phyloP scores from a whole-genome alignment of 2,113 vertebrate species.

The Rutilus rutilus region DNA sequence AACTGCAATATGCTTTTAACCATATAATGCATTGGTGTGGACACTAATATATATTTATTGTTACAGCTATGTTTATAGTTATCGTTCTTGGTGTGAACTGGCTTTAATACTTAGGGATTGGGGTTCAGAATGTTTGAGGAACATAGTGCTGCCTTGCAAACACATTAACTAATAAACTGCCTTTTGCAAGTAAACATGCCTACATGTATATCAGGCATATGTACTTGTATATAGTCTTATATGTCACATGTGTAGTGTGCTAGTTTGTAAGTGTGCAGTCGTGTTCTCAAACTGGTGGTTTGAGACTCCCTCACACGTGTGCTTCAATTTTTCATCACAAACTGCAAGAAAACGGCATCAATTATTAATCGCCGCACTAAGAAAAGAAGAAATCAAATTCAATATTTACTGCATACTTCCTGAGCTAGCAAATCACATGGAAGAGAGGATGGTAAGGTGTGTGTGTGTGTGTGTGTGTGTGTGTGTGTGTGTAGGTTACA shows the following conservation, averaged over 20 bases:
- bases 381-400: conserved; percentile 66
- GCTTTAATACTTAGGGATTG: background rate
- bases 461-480: conserved; percentile 31
- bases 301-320: conserved; percentile 54
- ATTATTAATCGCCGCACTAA: conserved; percentile 67
- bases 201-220: background rate
- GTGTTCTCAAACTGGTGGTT: background rate
- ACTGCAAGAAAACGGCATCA: conserved; percentile 66
- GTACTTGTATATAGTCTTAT: background rate
- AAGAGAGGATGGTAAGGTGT: conserved; percentile 37
- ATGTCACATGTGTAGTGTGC: background rate
- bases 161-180: background rate
- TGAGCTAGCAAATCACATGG: conserved; percentile 30
- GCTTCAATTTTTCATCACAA: conserved; percentile 66
- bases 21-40: too few species aligned
- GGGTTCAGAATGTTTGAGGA: background rate
- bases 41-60: too few species aligned
- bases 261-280: conserved; percentile 7
- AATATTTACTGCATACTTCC: conserved; percentile 69
- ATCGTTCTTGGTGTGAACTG: too few species aligned
- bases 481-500: conserved; percentile 19
- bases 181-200: background rate
- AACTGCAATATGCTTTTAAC: background rate
- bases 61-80: too few species aligned
- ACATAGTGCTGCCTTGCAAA: background rate